A percentile compares a stretch with the other conserved stretches of the same genome.
phyloP scores from a whole-genome alignment of 2,888 invertebrate genomes.

The Drosophila flavopinicola region DNA sequence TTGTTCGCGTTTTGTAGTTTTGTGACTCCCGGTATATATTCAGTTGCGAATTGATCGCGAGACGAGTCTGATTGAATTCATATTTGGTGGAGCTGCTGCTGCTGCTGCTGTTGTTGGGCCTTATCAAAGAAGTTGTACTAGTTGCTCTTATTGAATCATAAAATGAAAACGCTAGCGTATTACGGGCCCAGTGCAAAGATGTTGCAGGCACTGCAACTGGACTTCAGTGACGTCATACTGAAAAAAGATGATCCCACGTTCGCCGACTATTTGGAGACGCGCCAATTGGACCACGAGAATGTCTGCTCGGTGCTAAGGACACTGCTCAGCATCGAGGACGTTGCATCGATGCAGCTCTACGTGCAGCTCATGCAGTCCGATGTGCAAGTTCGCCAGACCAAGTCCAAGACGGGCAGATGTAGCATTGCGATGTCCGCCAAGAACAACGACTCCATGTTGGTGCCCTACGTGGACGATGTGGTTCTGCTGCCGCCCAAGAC shows the following conservation, averaged over 20 bases:
- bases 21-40: constrained; percentile 27
- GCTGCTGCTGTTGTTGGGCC: no score
- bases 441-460: constrained; percentile 3
- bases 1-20: background rate
- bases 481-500: constrained; percentile 1
- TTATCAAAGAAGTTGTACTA: no score
- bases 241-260: constrained; percentile 7
- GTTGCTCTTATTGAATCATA: background rate
- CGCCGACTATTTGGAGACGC: constrained; percentile 38
- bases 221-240: constrained; percentile 34
- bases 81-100: background rate
- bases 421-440: background rate
- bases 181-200: constrained; percentile 25
- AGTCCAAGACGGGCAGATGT: background rate
- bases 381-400: background rate
- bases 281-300: constrained; percentile 51
- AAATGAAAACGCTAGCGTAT: background rate
- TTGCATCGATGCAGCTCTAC: constrained; percentile 53
- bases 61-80: background rate
- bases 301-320: constrained; percentile 49
- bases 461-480: constrained; percentile 7
- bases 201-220: constrained; percentile 16
- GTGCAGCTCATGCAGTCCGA: constrained; percentile 37
- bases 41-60: constrained; percentile 15
- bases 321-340: constrained; percentile 77